These are phyloP conservation scores for Cyclina sinensis DNA, from an alignment of 1,140 invertebrate species.

Conservation along the genomic window DNA sequence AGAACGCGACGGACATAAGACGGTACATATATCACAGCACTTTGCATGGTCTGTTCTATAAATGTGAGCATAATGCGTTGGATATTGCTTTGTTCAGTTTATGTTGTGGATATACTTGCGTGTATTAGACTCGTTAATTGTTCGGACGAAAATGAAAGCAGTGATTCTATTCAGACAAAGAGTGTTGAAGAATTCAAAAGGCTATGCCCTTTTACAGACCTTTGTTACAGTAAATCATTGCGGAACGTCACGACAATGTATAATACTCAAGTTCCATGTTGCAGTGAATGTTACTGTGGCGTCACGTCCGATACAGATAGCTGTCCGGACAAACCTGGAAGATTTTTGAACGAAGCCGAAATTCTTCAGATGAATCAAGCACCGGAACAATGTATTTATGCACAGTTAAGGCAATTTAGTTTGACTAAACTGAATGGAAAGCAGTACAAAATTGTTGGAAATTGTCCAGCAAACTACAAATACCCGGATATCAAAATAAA, in stretches of 20 bases:
- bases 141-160: not conserved
- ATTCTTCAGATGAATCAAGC: not conserved
- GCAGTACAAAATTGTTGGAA: not conserved
- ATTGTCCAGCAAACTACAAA: not conserved
- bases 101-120: not conserved
- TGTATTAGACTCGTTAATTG: not conserved
- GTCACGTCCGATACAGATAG: not conserved
- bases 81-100: not conserved
- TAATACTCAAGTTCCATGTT: not conserved
- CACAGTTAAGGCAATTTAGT: not conserved
- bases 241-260: not conserved
- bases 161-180: not conserved
- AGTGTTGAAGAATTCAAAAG: conserved; percentile 9
- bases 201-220: conserved; percentile 18
- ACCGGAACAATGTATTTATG: not conserved
- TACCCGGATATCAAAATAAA: not conserved
- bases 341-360: not conserved
- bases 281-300: not conserved
- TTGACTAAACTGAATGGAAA: not conserved
- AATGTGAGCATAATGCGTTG: not conserved
- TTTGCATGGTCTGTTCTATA: too few species aligned
- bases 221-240: not conserved
- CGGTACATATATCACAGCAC: too few species aligned
- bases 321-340: conserved; percentile 6
- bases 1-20: too few species aligned